A percentile compares a stretch with the other conserved stretches of the same genome.
These are phyloP conservation scores for Sebastes cheni DNA, from an alignment of 2,797 vertebrate species.

Conservation along the genomic window DNA sequence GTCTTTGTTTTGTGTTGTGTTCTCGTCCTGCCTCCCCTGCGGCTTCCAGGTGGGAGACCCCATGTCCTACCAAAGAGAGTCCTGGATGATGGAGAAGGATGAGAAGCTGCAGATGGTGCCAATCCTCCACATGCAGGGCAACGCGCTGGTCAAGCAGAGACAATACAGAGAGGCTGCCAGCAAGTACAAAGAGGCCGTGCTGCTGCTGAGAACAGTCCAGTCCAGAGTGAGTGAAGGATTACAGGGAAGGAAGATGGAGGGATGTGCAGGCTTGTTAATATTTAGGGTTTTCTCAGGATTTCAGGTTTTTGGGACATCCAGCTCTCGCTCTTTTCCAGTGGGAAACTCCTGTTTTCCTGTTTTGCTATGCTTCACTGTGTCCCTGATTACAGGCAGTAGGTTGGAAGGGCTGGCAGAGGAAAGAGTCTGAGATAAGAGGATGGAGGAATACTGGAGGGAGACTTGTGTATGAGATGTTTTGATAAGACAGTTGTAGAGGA, in stretches of 20 bases:
- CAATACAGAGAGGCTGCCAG: conserved; percentile 81
- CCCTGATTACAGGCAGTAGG: conserved; percentile 32
- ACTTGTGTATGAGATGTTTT: conserved; percentile 11
- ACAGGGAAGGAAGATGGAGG: background rate
- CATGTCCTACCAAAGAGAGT: conserved; percentile 87
- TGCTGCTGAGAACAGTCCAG: conserved; percentile 88
- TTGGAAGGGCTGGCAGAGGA: conserved; percentile 8
- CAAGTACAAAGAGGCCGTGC: conserved; percentile 90
- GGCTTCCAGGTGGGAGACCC: conserved; percentile 86
- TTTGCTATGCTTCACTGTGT: conserved; percentile 30
- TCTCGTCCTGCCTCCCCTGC: conserved; percentile 4
- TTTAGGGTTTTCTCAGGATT: conserved; percentile 26
- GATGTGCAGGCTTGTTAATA: background rate
- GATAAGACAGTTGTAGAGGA: background rate
- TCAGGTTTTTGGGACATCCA: conserved; percentile 51
- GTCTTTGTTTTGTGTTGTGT: background rate
- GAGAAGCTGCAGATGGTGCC: conserved; percentile 88
- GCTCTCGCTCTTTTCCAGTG: conserved; percentile 8
- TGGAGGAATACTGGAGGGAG: conserved; percentile 7
- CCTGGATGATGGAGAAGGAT: conserved; percentile 91
- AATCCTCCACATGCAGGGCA: conserved; percentile 86
- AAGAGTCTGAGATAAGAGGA: conserved; percentile 16
- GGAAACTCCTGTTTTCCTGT: conserved; percentile 49
- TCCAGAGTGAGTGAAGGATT: conserved; percentile 83
- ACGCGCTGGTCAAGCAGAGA: conserved; percentile 83